Evolutionary conservation across 1,140 invertebrate species (phyloP).

Genomic region (Zophobas morio): DNA sequence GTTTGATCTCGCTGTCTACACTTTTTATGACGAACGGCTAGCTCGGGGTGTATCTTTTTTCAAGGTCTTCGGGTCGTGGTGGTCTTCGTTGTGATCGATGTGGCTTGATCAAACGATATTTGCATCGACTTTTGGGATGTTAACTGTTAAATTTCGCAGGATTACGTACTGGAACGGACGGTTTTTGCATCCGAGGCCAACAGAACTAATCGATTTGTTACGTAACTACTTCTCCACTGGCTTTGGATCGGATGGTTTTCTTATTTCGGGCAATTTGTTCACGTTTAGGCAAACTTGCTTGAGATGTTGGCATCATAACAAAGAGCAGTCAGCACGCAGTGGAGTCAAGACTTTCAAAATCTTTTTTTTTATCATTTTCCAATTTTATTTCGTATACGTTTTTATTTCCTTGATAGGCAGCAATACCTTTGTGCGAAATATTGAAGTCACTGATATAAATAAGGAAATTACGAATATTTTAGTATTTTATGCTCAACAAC

Average conservation of each 20-base stretch:
- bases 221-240: conserved; percentile 38
- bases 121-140: conserved; percentile 31
- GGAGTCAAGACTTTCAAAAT: no score
- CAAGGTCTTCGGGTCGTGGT: background rate
- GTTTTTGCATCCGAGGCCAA: conserved; percentile 40
- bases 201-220: conserved; percentile 50
- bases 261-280: conserved; percentile 22
- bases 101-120: conserved; percentile 8
- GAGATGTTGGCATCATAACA: conserved; percentile 36
- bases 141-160: conserved; percentile 31
- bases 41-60: conserved; percentile 6
- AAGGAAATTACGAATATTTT: no score
- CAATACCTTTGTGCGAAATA: no score
- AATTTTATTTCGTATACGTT: no score
- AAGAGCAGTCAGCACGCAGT: background rate
- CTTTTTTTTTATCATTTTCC: no score
- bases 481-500: no score
- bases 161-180: conserved; percentile 7
- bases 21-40: conserved; percentile 37
- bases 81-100: conserved; percentile 20
- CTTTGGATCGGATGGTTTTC: conserved; percentile 21
- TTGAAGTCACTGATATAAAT: no score
- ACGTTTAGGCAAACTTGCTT: conserved; percentile 9
- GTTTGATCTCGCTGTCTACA: conserved; percentile 61
- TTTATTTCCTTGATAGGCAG: no score